phyloP scores from a whole-genome alignment of 2,888 invertebrate species.

The Gastracanthus pulcherrimus region DNA sequence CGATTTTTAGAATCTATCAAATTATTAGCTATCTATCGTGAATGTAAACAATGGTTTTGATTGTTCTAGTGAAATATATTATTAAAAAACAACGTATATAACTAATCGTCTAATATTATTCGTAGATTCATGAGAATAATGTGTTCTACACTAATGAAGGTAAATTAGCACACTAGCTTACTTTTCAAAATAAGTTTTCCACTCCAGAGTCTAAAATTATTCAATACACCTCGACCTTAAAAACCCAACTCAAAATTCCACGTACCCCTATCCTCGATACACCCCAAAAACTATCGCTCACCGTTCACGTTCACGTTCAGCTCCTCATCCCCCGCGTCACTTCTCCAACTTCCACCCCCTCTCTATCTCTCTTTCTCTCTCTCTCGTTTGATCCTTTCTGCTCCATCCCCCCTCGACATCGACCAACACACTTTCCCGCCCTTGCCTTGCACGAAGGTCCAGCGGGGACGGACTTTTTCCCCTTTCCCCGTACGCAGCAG shows the following conservation, averaged over 20 bases:
- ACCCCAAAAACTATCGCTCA: not conserved
- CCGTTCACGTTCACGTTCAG: not conserved
- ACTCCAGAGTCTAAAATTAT: not conserved
- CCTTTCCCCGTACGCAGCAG: not conserved
- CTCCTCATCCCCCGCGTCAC: not conserved
- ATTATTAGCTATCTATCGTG: too few relatives aligned
- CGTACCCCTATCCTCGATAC: not conserved
- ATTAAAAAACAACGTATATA: too few relatives aligned
- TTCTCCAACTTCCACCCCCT: not conserved
- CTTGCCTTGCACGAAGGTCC: slow-evolving; percentile 23
- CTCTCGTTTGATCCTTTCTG: slow-evolving; percentile 39
- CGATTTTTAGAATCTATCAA: too few relatives aligned
- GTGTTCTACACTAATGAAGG: too few relatives aligned
- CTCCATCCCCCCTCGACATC: too few relatives aligned
- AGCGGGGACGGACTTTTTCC: slow-evolving; percentile 24
- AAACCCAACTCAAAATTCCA: not conserved
- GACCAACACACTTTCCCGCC: not conserved
- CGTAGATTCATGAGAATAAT: too few relatives aligned
- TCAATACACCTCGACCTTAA: not conserved
- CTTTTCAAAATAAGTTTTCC: too few relatives aligned
- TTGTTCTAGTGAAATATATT: too few relatives aligned
- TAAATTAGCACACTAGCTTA: too few relatives aligned
- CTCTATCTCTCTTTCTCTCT: too few relatives aligned
- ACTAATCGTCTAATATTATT: too few relatives aligned
- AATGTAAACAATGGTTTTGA: too few relatives aligned